Conservation (phyloP, 2,888 invertebrate genomes). For the Dromius quadrimaculatus region DNA sequence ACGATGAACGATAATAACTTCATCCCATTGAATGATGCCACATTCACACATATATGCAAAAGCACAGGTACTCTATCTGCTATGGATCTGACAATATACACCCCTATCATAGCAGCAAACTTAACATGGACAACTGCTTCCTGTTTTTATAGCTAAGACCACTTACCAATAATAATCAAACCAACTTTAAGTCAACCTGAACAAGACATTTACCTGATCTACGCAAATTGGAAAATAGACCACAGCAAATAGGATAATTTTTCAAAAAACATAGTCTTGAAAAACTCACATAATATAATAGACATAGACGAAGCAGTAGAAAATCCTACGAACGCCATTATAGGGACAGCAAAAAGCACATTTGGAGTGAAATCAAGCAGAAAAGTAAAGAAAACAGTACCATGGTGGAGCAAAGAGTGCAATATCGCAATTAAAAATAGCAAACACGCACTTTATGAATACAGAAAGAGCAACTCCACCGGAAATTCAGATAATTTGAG, state of each 20-base stretch:
- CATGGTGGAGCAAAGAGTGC: not conserved
- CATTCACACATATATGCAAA: constrained; percentile 6
- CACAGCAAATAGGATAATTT: constrained; percentile 1
- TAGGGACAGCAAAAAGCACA: not conserved
- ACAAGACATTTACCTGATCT: constrained; percentile 1
- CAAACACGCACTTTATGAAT: too few relatives aligned
- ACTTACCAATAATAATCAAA: constrained; percentile 13
- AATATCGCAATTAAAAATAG: not conserved
- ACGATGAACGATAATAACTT: constrained; percentile 1
- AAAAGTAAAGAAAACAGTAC: not conserved
- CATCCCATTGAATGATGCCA: not conserved
- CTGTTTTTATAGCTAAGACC: not conserved
- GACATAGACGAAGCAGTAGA: not conserved
- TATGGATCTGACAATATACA: constrained; percentile 10
- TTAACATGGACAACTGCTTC: constrained; percentile 1
- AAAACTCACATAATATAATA: not conserved
- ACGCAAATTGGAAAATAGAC: constrained; percentile 4
- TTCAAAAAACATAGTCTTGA: not conserved
- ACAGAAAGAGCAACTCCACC: not conserved
- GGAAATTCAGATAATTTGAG: not conserved
- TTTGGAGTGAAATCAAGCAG: not conserved
- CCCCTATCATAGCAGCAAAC: not conserved
- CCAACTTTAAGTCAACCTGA: not conserved
- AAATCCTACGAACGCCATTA: not conserved
- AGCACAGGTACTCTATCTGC: constrained; percentile 15